Conservation (phyloP, 1,140 invertebrate genomes). For the Lasioglossum albipes region DNA sequence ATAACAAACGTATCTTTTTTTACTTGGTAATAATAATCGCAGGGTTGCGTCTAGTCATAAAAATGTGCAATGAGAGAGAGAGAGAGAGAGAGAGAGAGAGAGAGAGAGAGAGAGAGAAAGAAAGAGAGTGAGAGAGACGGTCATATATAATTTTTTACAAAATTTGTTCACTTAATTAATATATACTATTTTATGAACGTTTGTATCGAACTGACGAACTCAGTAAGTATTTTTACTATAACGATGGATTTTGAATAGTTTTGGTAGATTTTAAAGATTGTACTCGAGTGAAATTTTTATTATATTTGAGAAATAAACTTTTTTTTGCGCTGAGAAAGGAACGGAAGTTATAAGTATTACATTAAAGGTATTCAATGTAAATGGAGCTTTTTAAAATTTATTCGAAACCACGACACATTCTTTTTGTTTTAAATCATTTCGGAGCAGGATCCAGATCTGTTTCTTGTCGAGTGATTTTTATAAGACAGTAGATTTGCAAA, state of each 20-base stretch:
- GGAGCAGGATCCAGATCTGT: neutral
- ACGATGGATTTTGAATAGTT: neutral
- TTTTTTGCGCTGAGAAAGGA: neutral
- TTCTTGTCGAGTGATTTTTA: neutral
- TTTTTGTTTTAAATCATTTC: too few species aligned
- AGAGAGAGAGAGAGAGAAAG: neutral
- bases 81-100: too few species aligned
- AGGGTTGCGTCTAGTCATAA: constrained; percentile 23
- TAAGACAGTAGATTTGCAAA: too few species aligned
- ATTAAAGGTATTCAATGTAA: neutral
- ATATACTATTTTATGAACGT: too few species aligned
- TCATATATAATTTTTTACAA: neutral
- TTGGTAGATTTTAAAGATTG: neutral
- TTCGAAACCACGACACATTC: too few species aligned
- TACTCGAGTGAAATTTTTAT: neutral
- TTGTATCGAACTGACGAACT: too few species aligned
- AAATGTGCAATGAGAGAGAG: constrained; percentile 34
- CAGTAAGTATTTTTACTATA: too few species aligned
- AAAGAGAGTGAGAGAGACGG: too few species aligned
- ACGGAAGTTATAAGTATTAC: too few species aligned
- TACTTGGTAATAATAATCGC: constrained; percentile 31
- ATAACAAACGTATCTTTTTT: neutral
- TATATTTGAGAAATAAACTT: neutral
- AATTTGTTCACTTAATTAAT: neutral
- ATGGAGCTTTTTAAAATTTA: neutral